These are phyloP conservation scores for Epirrita christyi DNA, from an alignment of 2,888 invertebrate species.

Conservation along the genomic window DNA sequence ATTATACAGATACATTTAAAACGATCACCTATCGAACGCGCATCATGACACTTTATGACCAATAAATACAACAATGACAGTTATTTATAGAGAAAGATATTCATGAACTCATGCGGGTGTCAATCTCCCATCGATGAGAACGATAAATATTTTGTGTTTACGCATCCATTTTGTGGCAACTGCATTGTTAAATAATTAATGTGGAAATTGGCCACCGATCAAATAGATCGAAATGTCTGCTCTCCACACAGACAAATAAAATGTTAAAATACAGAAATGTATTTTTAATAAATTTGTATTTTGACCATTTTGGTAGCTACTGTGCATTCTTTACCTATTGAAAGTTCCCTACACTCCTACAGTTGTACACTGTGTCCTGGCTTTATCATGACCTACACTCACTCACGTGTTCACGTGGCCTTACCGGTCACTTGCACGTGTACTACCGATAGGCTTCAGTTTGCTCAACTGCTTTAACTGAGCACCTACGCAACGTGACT, in stretches of 20 bases:
- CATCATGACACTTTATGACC: slow-evolving; percentile 64
- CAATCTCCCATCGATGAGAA: slow-evolving; percentile 49
- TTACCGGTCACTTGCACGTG: slow-evolving; percentile 42
- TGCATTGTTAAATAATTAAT: slow-evolving; percentile 36
- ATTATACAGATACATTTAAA: slow-evolving; percentile 73
- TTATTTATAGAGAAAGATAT: slow-evolving; percentile 63
- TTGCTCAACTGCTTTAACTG: slow-evolving; percentile 65
- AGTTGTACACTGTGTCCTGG: neutral
- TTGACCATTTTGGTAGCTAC: neutral
- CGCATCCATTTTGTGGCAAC: slow-evolving; percentile 40
- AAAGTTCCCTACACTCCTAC: too few relatives aligned
- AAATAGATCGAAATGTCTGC: slow-evolving; percentile 5
- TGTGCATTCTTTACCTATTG: neutral
- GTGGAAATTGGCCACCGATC: slow-evolving; percentile 15
- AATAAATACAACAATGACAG: slow-evolving; percentile 67
- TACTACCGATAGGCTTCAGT: slow-evolving; percentile 56
- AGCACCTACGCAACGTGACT: slow-evolving; percentile 62
- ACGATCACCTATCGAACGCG: slow-evolving; percentile 57
- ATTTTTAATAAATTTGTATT: neutral
- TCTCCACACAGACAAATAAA: slow-evolving; percentile 1
- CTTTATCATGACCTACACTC: slow-evolving; percentile 37
- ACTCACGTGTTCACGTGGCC: slow-evolving; percentile 63
- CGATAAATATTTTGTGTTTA: slow-evolving; percentile 45
- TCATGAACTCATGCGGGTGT: slow-evolving; percentile 63
- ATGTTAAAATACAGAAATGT: neutral